Evolutionary conservation across 1,140 invertebrate genomes (phyloP).

Genomic region (Drosophila watanabei): DNA sequence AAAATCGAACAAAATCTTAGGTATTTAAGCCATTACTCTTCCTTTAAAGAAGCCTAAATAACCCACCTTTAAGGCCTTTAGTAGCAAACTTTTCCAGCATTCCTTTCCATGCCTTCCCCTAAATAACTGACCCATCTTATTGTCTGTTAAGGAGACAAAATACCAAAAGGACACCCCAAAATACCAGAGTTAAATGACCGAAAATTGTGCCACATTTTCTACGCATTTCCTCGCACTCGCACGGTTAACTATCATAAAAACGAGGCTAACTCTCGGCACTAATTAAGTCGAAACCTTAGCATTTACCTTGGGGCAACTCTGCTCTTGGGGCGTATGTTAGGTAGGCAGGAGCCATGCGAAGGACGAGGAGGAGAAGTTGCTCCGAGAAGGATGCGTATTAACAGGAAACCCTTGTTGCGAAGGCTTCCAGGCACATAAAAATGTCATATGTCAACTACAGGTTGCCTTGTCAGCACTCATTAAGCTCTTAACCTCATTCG

Average conservation of each 20-base stretch:
- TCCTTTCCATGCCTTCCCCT: background rate
- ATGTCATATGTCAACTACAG: conserved; percentile 81
- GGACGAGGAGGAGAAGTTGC: background rate
- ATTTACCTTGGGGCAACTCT: conserved; percentile 71
- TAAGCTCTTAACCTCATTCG: conserved; percentile 82
- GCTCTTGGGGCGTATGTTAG: conserved; percentile 4
- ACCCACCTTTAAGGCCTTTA: background rate
- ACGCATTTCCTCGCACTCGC: conserved; percentile 31
- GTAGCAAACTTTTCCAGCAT: background rate
- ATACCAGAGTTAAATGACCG: conserved; percentile 48
- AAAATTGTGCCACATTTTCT: conserved; percentile 69
- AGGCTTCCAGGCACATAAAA: conserved; percentile 70
- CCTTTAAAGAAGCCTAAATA: background rate
- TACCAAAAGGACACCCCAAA: conserved; percentile 17
- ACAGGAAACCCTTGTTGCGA: conserved; percentile 72
- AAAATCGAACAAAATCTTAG: background rate
- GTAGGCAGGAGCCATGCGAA: too few species aligned
- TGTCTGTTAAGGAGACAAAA: conserved; percentile 6
- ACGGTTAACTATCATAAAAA: conserved; percentile 44
- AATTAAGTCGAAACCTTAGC: conserved; percentile 80
- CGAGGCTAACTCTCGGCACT: conserved; percentile 60
- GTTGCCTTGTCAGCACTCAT: conserved; percentile 72
- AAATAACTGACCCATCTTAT: conserved; percentile 22
- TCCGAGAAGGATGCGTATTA: conserved; percentile 49
- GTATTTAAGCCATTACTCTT: background rate